phyloP scores from a whole-genome alignment of 2,113 vertebrate species.

The Seriola dumerili region DNA sequence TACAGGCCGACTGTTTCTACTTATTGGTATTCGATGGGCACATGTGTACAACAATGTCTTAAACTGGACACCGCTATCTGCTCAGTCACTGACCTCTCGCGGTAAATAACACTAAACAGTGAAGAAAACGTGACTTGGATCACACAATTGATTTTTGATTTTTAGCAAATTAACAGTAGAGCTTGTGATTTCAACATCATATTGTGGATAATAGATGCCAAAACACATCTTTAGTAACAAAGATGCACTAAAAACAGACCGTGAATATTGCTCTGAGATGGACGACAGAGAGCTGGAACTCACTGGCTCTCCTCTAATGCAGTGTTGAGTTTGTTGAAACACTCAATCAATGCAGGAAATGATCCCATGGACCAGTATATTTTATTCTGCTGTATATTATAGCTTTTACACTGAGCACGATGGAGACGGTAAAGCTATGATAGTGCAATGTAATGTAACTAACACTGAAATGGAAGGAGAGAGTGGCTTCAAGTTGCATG shows the following conservation, averaged over 20 bases:
- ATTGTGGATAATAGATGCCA: background rate
- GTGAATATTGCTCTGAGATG: constrained; percentile 13
- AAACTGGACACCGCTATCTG: constrained; percentile 7
- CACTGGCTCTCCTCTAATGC: constrained; percentile 26
- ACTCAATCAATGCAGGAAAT: constrained; percentile 71
- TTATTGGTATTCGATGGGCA: constrained; percentile 35
- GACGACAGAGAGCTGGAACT: constrained; percentile 29
- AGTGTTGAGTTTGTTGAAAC: constrained; percentile 40
- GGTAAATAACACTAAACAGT: constrained; percentile 26
- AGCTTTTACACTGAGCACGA: constrained; percentile 41
- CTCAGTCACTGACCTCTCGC: background rate
- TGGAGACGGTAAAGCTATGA: constrained; percentile 31
- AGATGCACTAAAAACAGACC: background rate
- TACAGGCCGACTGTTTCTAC: background rate
- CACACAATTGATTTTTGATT: too few relatives aligned
- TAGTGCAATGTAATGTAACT: constrained; percentile 49
- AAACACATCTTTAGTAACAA: background rate
- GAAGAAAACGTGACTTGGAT: background rate
- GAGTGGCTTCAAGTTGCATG: constrained; percentile 44
- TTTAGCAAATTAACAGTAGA: background rate
- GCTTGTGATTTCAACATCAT: background rate
- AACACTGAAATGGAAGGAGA: constrained; percentile 19
- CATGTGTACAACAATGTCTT: constrained; percentile 8
- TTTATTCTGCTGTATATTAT: constrained; percentile 45
- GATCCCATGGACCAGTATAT: constrained; percentile 48